A percentile compares a stretch with the other conserved stretches of the same genome.
Evolutionary conservation across 2,797 vertebrate species (phyloP).

Genomic region (Lacerta agilis): DNA sequence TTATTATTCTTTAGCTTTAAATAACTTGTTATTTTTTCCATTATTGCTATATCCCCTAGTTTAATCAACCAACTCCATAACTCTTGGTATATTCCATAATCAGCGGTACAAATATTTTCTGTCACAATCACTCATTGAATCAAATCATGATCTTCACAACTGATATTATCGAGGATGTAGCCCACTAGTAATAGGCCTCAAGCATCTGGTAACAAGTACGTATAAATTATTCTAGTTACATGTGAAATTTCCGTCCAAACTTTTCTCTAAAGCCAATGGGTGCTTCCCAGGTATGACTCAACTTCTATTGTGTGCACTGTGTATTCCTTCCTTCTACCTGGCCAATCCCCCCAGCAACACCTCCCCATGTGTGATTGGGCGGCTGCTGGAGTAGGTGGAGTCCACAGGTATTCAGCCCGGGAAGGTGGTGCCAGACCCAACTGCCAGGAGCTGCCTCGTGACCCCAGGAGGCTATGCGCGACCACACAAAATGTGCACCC

Average conservation of each 20-base stretch:
- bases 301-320: no score
- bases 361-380: not conserved
- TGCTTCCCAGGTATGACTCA: no score
- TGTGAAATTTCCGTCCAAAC: not conserved
- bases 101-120: not conserved
- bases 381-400: no score
- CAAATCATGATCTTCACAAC: not conserved
- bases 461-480: no score
- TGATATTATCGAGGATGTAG: not conserved
- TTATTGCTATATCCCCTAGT: not conserved
- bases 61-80: not conserved
- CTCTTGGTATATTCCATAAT: not conserved
- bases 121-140: not conserved
- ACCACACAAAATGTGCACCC: no score
- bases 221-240: not conserved
- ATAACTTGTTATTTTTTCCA: not conserved
- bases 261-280: not conserved
- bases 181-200: not conserved
- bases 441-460: no score
- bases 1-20: not conserved
- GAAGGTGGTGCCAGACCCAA: no score
- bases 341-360: no score
- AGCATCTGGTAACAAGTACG: not conserved
- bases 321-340: no score
- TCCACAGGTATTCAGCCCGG: no score